Conservation (phyloP, 1,140 invertebrate genomes). For the Trichonephila clavata region DNA sequence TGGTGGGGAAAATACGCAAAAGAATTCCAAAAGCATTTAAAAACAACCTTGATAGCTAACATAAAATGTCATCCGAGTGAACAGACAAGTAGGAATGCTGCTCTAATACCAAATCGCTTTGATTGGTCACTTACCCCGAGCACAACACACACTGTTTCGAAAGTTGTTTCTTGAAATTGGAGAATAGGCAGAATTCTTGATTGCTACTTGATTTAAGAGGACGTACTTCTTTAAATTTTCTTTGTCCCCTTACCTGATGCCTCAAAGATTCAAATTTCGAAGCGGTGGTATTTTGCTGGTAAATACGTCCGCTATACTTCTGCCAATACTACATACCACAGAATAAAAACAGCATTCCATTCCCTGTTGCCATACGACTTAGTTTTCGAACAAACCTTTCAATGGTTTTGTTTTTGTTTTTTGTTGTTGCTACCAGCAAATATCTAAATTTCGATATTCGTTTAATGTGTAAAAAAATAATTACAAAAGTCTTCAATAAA, state of each 20-base stretch:
- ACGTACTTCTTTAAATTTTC: neutral
- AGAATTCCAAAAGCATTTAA: conserved; percentile 63
- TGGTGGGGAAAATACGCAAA: conserved; percentile 22
- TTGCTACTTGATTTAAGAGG: neutral
- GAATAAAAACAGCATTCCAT: conserved; percentile 77
- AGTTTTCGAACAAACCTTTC: conserved; percentile 13
- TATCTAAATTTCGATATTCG: neutral
- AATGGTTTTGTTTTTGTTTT: conserved; percentile 58
- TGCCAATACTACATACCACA: conserved; percentile 75
- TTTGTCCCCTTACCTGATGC: neutral
- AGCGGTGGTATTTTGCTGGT: conserved; percentile 15
- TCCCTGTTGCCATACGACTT: conserved; percentile 56
- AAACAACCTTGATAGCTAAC: conserved; percentile 69
- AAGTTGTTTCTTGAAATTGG: neutral
- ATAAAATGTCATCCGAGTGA: conserved; percentile 71
- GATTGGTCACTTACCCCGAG: conserved; percentile 75
- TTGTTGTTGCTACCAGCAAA: neutral
- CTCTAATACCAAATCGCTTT: conserved; percentile 58
- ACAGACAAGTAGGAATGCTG: conserved; percentile 53
- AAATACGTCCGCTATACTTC: conserved; percentile 58
- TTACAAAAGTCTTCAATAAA: too few species aligned
- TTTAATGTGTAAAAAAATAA: too few species aligned
- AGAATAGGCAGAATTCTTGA: conserved; percentile 6
- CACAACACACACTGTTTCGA: conserved; percentile 45
- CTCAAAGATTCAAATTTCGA: neutral